These are phyloP conservation scores for Acronicta aceris DNA, from an alignment of 2,888 invertebrate species.

Conservation along the genomic window DNA sequence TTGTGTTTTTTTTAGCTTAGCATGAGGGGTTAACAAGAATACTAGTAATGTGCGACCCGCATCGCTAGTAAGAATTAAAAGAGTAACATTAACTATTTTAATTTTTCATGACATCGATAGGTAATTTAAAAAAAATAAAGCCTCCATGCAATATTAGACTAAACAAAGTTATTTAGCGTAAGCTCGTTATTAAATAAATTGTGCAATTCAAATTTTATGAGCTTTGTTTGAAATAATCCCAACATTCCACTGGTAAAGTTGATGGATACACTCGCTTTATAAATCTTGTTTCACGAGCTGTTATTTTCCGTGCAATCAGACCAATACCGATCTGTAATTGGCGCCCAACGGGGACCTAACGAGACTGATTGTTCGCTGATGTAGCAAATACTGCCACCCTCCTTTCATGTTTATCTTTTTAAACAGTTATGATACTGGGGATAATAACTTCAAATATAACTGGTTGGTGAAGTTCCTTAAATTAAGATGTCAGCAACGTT, in stretches of 20 bases:
- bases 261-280: slow-evolving; percentile 59
- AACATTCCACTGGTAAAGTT: slow-evolving; percentile 41
- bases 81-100: no score
- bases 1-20: no score
- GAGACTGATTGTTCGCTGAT: slow-evolving; percentile 80
- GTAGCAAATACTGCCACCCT: slow-evolving; percentile 64
- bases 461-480: slow-evolving; percentile 16
- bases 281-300: slow-evolving; percentile 64
- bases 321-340: slow-evolving; percentile 79
- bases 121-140: no score
- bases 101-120: no score
- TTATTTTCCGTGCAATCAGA: slow-evolving; percentile 79
- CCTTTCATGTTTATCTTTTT: slow-evolving; percentile 54
- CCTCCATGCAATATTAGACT: no score
- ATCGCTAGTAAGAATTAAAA: no score
- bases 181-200: no score
- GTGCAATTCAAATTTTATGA: slow-evolving; percentile 34
- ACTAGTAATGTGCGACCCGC: no score
- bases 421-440: slow-evolving; percentile 34
- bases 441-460: slow-evolving; percentile 24
- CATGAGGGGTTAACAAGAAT: no score
- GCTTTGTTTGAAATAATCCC: slow-evolving; percentile 37
- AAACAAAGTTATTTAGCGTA: no score
- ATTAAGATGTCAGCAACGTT: slow-evolving; percentile 10
- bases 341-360: slow-evolving; percentile 80